Evolutionary conservation across 2,888 invertebrate species (phyloP).

Genomic region (Tachina fera): DNA sequence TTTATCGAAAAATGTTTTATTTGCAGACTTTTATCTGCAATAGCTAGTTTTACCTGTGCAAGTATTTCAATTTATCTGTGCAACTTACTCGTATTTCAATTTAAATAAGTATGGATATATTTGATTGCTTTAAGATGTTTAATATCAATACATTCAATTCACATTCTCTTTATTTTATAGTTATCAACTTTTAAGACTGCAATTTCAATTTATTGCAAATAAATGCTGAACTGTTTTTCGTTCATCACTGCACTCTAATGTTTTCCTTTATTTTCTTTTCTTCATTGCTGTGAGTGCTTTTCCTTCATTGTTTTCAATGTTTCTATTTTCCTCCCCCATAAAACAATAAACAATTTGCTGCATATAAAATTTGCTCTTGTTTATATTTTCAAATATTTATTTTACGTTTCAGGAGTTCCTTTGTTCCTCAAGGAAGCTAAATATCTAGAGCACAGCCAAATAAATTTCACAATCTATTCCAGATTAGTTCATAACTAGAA

Average conservation of each 20-base stretch:
- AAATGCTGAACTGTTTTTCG: neutral
- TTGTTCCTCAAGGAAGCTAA: constrained; percentile 17
- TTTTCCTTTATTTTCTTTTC: neutral
- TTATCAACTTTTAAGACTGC: neutral
- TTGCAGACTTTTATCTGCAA: neutral
- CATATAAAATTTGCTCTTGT: constrained; percentile 10
- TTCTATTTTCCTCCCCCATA: constrained; percentile 10
- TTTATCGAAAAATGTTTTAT: no score
- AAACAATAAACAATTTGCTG: constrained; percentile 52
- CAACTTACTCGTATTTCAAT: no score
- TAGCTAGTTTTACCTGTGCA: neutral
- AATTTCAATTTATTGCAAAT: neutral
- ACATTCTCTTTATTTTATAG: neutral
- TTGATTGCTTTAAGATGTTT: neutral
- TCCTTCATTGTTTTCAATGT: constrained; percentile 42
- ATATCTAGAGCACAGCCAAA: constrained; percentile 5
- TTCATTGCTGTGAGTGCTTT: neutral
- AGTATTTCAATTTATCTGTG: neutral
- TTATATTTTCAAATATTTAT: constrained; percentile 24
- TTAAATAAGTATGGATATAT: neutral
- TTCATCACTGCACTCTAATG: neutral
- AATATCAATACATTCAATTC: neutral
- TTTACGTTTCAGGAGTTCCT: constrained; percentile 22
- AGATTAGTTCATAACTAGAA: constrained; percentile 17
- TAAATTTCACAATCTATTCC: constrained; percentile 50